These are phyloP conservation scores for Temnothorax longispinosus DNA, from an alignment of 1,140 invertebrate genomes.

Conservation along the genomic window DNA sequence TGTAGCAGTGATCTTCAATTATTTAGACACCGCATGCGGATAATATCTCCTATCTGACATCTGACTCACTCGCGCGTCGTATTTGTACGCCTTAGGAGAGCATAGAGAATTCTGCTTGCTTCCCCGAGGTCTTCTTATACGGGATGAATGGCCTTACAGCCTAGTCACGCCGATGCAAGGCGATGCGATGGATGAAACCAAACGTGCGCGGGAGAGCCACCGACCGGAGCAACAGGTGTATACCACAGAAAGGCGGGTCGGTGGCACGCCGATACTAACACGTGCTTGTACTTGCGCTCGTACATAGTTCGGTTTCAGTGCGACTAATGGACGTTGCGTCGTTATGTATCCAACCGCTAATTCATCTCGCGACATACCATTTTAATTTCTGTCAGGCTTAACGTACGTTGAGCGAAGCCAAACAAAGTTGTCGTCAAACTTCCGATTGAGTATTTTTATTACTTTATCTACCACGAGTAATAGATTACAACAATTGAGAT, in stretches of 20 bases:
- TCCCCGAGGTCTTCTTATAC: conserved; percentile 21
- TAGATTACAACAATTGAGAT: too few species aligned
- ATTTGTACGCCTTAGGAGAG: conserved; percentile 16
- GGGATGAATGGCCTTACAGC: conserved; percentile 51
- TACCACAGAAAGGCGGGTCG: conserved; percentile 35
- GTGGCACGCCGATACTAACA: conserved; percentile 18
- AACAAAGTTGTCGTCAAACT: background rate
- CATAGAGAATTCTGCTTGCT: conserved; percentile 7
- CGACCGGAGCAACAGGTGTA: conserved; percentile 73
- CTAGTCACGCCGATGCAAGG: conserved; percentile 41
- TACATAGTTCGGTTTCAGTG: background rate
- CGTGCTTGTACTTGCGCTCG: background rate
- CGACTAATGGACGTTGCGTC: background rate
- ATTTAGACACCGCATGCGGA: conserved; percentile 18
- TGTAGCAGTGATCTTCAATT: background rate
- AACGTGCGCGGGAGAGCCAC: conserved; percentile 37
- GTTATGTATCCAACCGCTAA: background rate
- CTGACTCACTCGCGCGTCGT: conserved; percentile 11
- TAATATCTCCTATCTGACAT: conserved; percentile 21
- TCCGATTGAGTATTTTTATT: too few species aligned
- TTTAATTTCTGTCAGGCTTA: background rate
- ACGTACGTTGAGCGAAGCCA: background rate
- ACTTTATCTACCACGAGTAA: too few species aligned
- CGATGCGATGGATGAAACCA: conserved; percentile 23
- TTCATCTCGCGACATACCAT: background rate